Evolutionary conservation across 2,888 invertebrate genomes (phyloP), one percentile per base, ranked within the genome.

Genomic region (Diaprepes abbreviatus): DNA sequence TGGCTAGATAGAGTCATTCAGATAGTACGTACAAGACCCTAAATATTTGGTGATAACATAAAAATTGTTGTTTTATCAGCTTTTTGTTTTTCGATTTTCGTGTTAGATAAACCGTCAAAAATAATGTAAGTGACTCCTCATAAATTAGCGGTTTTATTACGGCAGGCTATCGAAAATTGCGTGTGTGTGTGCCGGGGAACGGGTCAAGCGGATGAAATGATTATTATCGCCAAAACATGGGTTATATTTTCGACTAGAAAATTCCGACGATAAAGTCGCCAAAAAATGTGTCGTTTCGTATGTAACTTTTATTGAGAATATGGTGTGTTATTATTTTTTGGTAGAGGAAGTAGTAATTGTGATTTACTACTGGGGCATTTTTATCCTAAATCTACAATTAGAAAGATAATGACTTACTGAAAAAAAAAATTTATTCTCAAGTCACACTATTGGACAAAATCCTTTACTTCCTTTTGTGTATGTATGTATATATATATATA

Each of bases 131-230:
- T 55, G 33, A 35, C 65, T 70, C 65, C 60, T 59, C 70, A 60
- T 70, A 70, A 70, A 70, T 70, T 65, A 60, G 60, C 43, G 43
- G 70, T 16, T 70, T 70, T 70, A 70, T 70, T 70, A 65, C 70
- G 66, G 45, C 65, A 65, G 70, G 50, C 40, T 28, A 40, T 50
- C 28, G 38, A 59, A 65, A 59, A 60, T 60, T 70, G 65, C 65
- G 59, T 59, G 59, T 28, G 65, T 65, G 62, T 48, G 48, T 33
- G 54, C 50, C 59, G 33, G 35, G 38, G 65, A 70, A 70, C 60
- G 70, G 68, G 68, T 67, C 66, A 59, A 67, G 28, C 43, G 66
- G 50, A 59, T 60, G 62, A 43, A 36, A 48, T 50, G 69, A 69
- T 69, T 19, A 12, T 59, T 69, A 69, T 69, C 69, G 16, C 12